These are phyloP conservation scores for Enteromius mattozi DNA, from an alignment of 2,797 vertebrate genomes.

Conservation along the genomic window DNA sequence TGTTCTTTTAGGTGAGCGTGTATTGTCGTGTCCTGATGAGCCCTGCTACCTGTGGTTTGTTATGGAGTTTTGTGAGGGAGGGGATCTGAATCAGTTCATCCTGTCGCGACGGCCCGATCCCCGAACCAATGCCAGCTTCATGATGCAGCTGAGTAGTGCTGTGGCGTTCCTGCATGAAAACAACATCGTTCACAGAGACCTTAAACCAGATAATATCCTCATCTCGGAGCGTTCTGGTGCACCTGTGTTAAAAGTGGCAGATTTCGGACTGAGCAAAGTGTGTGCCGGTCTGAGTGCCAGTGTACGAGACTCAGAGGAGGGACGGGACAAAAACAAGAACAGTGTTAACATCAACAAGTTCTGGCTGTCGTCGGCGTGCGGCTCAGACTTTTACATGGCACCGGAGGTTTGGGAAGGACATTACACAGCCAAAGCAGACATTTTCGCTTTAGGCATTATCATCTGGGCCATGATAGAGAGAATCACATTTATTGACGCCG, in stretches of 20 bases:
- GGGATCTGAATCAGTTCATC: constrained; percentile 95
- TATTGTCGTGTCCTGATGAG: constrained; percentile 87
- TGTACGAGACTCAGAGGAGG: constrained; percentile 47
- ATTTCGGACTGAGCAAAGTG: constrained; percentile 96
- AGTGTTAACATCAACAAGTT: constrained; percentile 86
- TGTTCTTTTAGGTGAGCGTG: constrained; percentile 85
- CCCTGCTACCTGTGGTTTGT: constrained; percentile 97
- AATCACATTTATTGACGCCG: constrained; percentile 93
- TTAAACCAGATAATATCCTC: constrained; percentile 97
- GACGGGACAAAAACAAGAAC: constrained; percentile 67
- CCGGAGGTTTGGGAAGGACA: constrained; percentile 99
- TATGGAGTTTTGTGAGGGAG: constrained; percentile 98
- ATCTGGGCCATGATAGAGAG: constrained; percentile 98
- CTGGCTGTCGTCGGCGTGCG: constrained; percentile 94
- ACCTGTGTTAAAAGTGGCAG: constrained; percentile 93
- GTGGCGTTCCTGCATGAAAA: constrained; percentile 95
- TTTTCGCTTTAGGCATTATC: constrained; percentile 96
- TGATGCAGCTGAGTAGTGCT: constrained; percentile 93
- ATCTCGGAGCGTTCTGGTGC: constrained; percentile 89
- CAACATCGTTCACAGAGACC: constrained; percentile 94
- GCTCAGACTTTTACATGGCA: constrained; percentile 96
- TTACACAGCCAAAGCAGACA: constrained; percentile 98
- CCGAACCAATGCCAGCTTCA: constrained; percentile 90
- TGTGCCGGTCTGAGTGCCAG: constrained; percentile 84
- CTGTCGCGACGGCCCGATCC: constrained; percentile 88